Percentiles rank a stretch among this genome's conserved stretches.
Conservation (phyloP, 2,113 vertebrate species). For the Scomber japonicus region DNA sequence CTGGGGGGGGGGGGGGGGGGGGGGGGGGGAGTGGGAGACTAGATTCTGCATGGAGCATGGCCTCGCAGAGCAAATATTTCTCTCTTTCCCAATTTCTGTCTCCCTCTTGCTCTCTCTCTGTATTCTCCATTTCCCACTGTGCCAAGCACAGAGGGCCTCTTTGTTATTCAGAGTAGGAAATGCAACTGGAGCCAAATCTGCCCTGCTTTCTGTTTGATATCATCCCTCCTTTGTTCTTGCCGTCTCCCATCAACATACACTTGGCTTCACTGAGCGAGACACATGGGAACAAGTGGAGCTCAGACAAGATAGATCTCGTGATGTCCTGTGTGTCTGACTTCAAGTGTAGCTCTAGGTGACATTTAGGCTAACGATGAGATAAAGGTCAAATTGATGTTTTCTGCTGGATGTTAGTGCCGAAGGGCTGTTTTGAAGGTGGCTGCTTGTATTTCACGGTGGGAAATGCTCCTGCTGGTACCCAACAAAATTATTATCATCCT, state of each 20-base stretch:
- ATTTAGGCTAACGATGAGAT: conserved; percentile 49
- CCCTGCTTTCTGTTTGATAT: conserved; percentile 75
- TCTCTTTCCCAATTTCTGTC: conserved; percentile 25
- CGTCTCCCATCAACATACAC: conserved; percentile 51
- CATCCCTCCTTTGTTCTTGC: conserved; percentile 73
- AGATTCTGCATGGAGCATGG: conserved; percentile 40
- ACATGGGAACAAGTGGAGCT: conserved; percentile 57
- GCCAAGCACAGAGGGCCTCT: conserved; percentile 73
- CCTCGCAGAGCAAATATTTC: conserved; percentile 66
- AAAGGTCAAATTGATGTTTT: conserved; percentile 64
- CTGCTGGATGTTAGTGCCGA: background rate
- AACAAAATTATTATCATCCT: background rate
- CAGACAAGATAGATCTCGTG: conserved; percentile 39
- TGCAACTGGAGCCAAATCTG: conserved; percentile 74
- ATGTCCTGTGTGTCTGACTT: conserved; percentile 55
- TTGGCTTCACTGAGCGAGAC: conserved; percentile 52
- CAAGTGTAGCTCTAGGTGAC: conserved; percentile 48
- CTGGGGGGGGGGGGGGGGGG: conserved; percentile 27
- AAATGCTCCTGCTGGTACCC: background rate
- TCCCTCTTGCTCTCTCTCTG: conserved; percentile 27
- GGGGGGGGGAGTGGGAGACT: conserved; percentile 29
- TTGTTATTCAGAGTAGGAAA: conserved; percentile 81
- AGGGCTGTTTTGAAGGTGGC: conserved; percentile 5
- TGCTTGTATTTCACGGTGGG: background rate
- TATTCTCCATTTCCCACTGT: conserved; percentile 63